phyloP scores from a whole-genome alignment of 2,888 invertebrate species.

The Melipona beecheii region DNA sequence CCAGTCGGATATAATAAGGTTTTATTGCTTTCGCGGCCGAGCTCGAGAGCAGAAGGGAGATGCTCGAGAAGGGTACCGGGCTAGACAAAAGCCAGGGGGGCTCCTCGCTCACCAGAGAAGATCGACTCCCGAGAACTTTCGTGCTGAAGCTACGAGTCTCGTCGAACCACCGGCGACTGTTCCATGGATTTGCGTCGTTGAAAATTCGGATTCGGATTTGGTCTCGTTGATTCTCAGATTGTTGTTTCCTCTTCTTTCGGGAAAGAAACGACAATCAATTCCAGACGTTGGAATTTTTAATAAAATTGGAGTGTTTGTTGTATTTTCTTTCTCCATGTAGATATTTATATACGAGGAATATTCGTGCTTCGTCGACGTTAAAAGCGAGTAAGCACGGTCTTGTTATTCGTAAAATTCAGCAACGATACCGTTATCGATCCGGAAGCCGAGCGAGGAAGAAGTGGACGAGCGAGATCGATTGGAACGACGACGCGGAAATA shows the following conservation, averaged over 20 bases:
- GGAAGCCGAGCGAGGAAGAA: neutral
- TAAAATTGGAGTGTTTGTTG: neutral
- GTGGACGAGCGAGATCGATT: slow-evolving; percentile 16
- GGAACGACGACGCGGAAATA: slow-evolving; percentile 52
- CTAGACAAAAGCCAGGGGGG: slow-evolving; percentile 2
- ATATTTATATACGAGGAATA: neutral
- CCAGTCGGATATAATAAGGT: slow-evolving; percentile 75
- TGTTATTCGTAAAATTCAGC: slow-evolving; percentile 19
- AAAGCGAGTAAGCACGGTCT: slow-evolving; percentile 16
- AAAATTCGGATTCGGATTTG: slow-evolving; percentile 23
- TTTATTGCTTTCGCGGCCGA: slow-evolving; percentile 74
- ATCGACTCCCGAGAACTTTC: slow-evolving; percentile 44
- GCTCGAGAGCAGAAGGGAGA: slow-evolving; percentile 65
- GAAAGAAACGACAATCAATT: neutral
- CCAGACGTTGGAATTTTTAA: neutral
- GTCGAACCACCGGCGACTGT: slow-evolving; percentile 16
- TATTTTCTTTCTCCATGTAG: no score
- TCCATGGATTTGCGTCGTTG: slow-evolving; percentile 11
- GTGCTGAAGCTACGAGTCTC: slow-evolving; percentile 9
- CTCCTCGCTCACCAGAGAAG: neutral
- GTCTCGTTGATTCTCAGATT: neutral
- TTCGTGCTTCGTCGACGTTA: slow-evolving; percentile 21
- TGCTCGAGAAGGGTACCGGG: slow-evolving; percentile 39
- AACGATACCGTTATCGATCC: slow-evolving; percentile 35
- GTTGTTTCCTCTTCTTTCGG: neutral